A percentile compares a stretch with the other conserved stretches of the same genome.
Evolutionary conservation across 2,113 vertebrate species (phyloP).

Genomic region (Catharus bicknelli): DNA sequence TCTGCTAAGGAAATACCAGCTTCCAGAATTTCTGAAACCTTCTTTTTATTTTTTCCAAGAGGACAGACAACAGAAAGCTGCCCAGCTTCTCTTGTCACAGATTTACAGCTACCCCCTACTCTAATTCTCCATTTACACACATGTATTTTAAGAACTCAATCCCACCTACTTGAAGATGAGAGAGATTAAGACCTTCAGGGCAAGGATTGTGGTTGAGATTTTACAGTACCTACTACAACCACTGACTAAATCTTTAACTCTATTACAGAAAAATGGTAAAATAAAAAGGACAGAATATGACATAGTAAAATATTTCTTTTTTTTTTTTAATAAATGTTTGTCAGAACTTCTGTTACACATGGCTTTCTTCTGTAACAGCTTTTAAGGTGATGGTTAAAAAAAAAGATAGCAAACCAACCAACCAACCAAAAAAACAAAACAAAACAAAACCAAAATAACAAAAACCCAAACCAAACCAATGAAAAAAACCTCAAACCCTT

Average conservation of each 20-base stretch:
- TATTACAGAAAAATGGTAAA: background rate
- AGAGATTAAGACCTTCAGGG: background rate
- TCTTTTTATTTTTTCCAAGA: background rate
- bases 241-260: background rate
- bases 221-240: background rate
- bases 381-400: background rate
- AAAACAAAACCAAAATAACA: background rate
- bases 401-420: accelerated
- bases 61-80: background rate
- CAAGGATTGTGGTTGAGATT: background rate
- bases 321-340: background rate
- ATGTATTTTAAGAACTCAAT: background rate
- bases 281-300: background rate
- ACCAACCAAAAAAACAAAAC: background rate
- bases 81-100: background rate
- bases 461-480: background rate
- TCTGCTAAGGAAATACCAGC: accelerated
- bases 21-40: background rate
- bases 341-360: background rate
- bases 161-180: background rate
- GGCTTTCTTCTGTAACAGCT: background rate
- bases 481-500: background rate
- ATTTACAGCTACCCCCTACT: background rate
- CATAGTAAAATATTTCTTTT: background rate
- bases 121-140: background rate